Evolutionary conservation across 2,113 vertebrate genomes (phyloP), one percentile per base, ranked within the genome.

Genomic region (Cavia porcellus): DNA sequence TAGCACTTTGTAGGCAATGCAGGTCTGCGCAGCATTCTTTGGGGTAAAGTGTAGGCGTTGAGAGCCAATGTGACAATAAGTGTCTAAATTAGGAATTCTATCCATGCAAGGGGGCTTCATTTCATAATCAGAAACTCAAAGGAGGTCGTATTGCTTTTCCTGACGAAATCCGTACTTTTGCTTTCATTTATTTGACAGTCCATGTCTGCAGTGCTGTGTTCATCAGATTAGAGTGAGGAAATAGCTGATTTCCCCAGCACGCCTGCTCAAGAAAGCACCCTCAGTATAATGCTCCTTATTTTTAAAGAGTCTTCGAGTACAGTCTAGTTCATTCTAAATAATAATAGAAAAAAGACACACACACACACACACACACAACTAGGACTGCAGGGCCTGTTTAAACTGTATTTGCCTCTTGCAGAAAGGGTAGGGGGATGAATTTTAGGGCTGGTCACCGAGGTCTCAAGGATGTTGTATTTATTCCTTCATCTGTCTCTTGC

Each of bases 1-100:
- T 99, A 99, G 96, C 98, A 99, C 99, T 99, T 99, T 99, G 99
- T 99, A 99, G 99, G 99, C 99, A 99, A 99, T 99, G 99, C 99
- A 99, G 99, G 99, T 99, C 99, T 99, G 99, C 99, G 99, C 99
- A 99, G 99, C 99, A 99, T 99, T 99, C 99, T 99, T 99, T 98
- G 98, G 98, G 98, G 98, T 98, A 98, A 92, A 96, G 98, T 99
- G 99, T 99, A 99, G 99, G 99, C 99, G 99, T 99, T 98, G 98
- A 99, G 99, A 99, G 98, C 98, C 98, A 98, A 98, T 98, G 98
- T 99, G 98, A 98, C 98, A 99, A 97, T 98, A 98, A 98, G 98
- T 98, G 97, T 98, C 98, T 98, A 99, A 98, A 99, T 99, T 97
- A 98, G 97, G 98, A 98, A 99, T 98, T 98, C 98, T 97, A 98